phyloP scores from a whole-genome alignment of 2,888 invertebrate species.

The Yponomeuta malinellus region DNA sequence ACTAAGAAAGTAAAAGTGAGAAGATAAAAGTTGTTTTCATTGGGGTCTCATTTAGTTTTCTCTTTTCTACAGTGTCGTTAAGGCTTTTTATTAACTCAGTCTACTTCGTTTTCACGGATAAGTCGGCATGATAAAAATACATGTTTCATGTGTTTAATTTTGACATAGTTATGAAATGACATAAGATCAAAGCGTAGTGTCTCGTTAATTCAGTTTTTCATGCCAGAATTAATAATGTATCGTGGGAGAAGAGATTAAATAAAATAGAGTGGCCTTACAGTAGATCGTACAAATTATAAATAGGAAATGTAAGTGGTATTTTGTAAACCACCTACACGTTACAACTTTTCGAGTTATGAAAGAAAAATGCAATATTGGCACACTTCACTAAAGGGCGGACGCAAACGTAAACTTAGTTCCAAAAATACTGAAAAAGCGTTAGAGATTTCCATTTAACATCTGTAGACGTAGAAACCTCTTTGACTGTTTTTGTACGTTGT shows the following conservation, averaged over 20 bases:
- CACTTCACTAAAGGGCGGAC: not conserved
- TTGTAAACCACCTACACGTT: not conserved
- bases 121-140: too few species aligned
- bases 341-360: not conserved
- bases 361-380: conserved; percentile 10
- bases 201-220: not conserved
- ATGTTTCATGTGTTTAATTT: not conserved
- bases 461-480: too few species aligned
- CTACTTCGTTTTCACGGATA: too few species aligned
- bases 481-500: too few species aligned
- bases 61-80: too few species aligned
- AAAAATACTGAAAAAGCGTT: conserved; percentile 19
- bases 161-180: not conserved
- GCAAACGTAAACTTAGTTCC: conserved; percentile 12
- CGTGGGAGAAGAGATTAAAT: not conserved
- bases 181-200: not conserved
- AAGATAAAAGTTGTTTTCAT: too few species aligned
- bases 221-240: not conserved
- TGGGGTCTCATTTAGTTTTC: too few species aligned
- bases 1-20: too few species aligned
- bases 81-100: not conserved
- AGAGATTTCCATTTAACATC: too few species aligned
- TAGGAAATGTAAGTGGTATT: not conserved
- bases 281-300: conserved; percentile 1
- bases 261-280: not conserved